Conservation (phyloP, 2,113 vertebrate species). For the Mirza zaza region DNA sequence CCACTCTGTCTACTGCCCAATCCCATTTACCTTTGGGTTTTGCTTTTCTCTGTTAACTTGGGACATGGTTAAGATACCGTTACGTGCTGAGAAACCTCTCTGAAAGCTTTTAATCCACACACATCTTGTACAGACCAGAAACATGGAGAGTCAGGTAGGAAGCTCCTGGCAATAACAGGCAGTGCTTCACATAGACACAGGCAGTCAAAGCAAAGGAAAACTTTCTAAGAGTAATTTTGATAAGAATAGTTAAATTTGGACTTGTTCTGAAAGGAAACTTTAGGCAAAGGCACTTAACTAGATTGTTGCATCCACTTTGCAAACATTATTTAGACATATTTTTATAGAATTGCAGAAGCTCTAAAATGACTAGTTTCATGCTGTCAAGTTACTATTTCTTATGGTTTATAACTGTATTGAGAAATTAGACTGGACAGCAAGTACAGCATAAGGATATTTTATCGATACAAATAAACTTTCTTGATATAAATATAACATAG, state of each 20-base stretch:
- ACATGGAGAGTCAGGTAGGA: no score
- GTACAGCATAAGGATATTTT: neutral
- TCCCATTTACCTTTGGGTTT: neutral
- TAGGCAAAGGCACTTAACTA: slow-evolving; percentile 1
- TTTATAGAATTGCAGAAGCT: neutral
- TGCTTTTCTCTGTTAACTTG: neutral
- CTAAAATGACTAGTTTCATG: neutral
- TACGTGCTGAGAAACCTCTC: neutral
- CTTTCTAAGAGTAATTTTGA: neutral
- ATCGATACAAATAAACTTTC: neutral
- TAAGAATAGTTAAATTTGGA: neutral
- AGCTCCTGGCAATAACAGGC: neutral
- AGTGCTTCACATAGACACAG: neutral
- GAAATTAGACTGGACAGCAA: neutral
- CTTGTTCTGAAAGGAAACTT: neutral
- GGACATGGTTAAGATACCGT: neutral
- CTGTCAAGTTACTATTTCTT: neutral
- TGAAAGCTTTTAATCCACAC: neutral
- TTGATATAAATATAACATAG: neutral
- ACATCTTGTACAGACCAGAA: neutral
- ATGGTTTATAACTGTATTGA: neutral
- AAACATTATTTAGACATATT: slow-evolving; percentile 8
- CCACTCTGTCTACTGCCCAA: neutral
- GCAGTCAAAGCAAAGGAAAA: neutral
- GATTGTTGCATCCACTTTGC: neutral